Evolutionary conservation across 2,888 invertebrate species (phyloP).

Genomic region (Catonia carolina): DNA sequence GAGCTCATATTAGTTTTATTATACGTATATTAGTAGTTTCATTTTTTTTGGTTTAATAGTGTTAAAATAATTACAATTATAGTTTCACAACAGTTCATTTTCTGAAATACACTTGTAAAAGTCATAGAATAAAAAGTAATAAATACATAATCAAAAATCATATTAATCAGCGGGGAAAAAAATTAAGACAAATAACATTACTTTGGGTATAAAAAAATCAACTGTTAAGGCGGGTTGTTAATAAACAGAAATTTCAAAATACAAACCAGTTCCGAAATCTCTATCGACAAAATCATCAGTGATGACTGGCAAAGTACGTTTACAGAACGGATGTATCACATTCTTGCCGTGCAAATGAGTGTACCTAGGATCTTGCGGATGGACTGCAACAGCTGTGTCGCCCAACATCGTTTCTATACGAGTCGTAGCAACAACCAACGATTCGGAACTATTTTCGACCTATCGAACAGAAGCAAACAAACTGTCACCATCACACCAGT

Average conservation of each 20-base stretch:
- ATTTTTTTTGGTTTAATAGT: too few relatives aligned
- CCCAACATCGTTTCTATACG: slow-evolving; percentile 98
- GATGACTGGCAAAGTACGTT: slow-evolving; percentile 77
- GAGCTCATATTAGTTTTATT: too few relatives aligned
- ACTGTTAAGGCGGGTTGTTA: not conserved
- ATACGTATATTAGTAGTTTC: too few relatives aligned
- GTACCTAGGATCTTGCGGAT: slow-evolving; percentile 86
- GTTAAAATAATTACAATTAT: too few relatives aligned
- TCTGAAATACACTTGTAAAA: too few relatives aligned
- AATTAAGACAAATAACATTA: too few relatives aligned
- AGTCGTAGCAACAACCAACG: slow-evolving; percentile 92
- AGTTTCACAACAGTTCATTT: too few relatives aligned
- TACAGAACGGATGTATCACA: slow-evolving; percentile 81
- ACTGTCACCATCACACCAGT: too few relatives aligned
- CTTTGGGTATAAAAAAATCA: too few relatives aligned
- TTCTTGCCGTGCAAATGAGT: slow-evolving; percentile 71
- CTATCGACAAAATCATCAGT: slow-evolving; percentile 92
- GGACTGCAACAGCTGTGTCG: slow-evolving; percentile 96
- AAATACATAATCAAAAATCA: too few relatives aligned
- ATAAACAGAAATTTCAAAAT: not conserved
- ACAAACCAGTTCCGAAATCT: slow-evolving; percentile 85
- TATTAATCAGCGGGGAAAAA: too few relatives aligned
- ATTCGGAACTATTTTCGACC: slow-evolving; percentile 54
- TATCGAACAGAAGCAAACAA: not conserved
- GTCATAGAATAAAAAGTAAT: too few relatives aligned